These are phyloP conservation scores for Adrianichthys oophorus DNA, from an alignment of 2,797 vertebrate genomes.

Conservation along the genomic window DNA sequence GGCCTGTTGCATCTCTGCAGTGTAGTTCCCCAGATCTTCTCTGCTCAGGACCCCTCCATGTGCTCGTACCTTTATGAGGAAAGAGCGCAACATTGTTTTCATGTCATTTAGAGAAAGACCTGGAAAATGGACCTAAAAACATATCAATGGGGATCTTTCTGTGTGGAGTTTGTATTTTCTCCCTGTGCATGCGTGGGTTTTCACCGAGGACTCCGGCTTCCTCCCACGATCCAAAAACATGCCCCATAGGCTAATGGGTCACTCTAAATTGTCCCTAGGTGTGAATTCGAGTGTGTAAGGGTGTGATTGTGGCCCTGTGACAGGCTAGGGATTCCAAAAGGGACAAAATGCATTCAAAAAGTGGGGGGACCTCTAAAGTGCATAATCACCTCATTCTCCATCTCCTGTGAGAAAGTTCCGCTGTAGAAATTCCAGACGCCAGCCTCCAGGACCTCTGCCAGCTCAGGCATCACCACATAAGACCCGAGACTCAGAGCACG, in stretches of 20 bases:
- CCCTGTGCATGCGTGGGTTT: too few species aligned
- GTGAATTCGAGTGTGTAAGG: too few species aligned
- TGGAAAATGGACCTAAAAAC: not conserved
- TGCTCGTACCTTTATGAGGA: constrained; percentile 70
- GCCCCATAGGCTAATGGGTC: too few species aligned
- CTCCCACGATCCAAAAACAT: too few species aligned
- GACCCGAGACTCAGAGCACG: constrained; percentile 73
- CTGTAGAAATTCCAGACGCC: constrained; percentile 81
- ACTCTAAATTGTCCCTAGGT: too few species aligned
- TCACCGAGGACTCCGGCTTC: too few species aligned
- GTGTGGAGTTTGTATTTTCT: too few species aligned
- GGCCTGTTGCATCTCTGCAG: constrained; percentile 72
- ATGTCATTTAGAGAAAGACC: not conserved
- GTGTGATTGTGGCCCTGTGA: too few species aligned
- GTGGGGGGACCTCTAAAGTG: not conserved
- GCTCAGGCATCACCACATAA: constrained; percentile 70
- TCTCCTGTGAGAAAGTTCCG: constrained; percentile 83
- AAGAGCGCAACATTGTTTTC: not conserved
- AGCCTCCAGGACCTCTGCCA: constrained; percentile 76
- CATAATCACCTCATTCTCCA: constrained; percentile 79
- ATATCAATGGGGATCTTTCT: too few species aligned
- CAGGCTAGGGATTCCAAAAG: too few species aligned
- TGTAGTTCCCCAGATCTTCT: constrained; percentile 86
- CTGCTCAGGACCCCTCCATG: constrained; percentile 83
- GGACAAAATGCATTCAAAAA: too few species aligned